phyloP scores from a whole-genome alignment of 1,140 invertebrate species.

The Halesus radiatus region DNA sequence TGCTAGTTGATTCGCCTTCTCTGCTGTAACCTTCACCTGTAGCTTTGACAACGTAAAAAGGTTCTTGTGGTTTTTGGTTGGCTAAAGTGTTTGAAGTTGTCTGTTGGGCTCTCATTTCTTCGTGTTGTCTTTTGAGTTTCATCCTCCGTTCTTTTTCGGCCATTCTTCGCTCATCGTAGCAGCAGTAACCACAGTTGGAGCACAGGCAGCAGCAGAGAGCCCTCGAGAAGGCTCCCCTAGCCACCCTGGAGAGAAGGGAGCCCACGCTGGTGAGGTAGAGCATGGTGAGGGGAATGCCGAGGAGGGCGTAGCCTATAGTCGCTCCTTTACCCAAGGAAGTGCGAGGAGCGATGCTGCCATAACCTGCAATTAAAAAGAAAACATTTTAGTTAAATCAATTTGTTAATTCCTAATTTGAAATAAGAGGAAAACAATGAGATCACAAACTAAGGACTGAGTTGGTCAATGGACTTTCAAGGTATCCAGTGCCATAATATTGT shows the following conservation, averaged over 20 bases:
- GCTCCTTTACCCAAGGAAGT: slow-evolving; percentile 86
- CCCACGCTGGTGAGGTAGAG: slow-evolving; percentile 89
- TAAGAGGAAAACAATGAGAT: not conserved
- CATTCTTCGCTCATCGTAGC: slow-evolving; percentile 88
- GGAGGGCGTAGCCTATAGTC: slow-evolving; percentile 88
- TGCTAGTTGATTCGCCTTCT: slow-evolving; percentile 64
- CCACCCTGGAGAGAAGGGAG: slow-evolving; percentile 86
- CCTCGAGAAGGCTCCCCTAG: slow-evolving; percentile 88
- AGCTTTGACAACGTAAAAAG: slow-evolving; percentile 77
- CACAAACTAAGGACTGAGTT: no score
- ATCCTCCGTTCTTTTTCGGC: slow-evolving; percentile 85
- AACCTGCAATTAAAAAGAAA: slow-evolving; percentile 76
- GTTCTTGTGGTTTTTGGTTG: slow-evolving; percentile 70
- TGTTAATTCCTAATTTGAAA: not conserved
- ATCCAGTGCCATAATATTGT: no score
- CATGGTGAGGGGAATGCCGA: slow-evolving; percentile 93
- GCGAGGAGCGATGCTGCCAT: slow-evolving; percentile 88
- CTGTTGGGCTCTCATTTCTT: slow-evolving; percentile 81
- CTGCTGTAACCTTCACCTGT: slow-evolving; percentile 12
- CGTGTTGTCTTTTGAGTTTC: slow-evolving; percentile 83
- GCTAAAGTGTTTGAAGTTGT: slow-evolving; percentile 64
- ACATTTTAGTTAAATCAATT: not conserved
- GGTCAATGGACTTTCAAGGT: no score
- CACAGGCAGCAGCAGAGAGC: slow-evolving; percentile 87
- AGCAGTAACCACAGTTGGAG: slow-evolving; percentile 89